Evolutionary conservation across 2,888 invertebrate genomes (phyloP).

Genomic region (Cerceris ruficornis): DNA sequence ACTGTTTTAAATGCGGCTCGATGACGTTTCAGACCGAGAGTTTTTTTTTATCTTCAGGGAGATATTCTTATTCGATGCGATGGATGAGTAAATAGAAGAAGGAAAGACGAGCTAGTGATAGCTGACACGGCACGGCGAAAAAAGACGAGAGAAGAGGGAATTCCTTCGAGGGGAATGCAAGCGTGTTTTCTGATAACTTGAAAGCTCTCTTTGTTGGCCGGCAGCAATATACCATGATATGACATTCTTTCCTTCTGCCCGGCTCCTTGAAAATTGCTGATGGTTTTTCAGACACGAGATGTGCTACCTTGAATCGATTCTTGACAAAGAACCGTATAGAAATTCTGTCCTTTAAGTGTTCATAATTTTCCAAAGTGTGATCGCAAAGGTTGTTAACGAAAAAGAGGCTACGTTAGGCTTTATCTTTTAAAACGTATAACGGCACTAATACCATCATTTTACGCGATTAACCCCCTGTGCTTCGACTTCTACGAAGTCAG

Average conservation of each 20-base stretch:
- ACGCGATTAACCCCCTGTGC: no score
- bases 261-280: conserved; percentile 34
- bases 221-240: conserved; percentile 53
- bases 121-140: conserved; percentile 18
- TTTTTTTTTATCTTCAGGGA: not conserved
- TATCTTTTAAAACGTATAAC: no score
- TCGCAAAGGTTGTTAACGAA: no score
- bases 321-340: not conserved
- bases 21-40: no score
- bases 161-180: conserved; percentile 48
- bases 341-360: not conserved
- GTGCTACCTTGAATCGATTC: conserved; percentile 26
- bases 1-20: no score
- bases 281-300: conserved; percentile 18
- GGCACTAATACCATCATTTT: no score
- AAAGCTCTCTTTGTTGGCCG: conserved; percentile 52
- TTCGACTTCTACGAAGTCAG: no score
- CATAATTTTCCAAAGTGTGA: not conserved
- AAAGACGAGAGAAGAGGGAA: conserved; percentile 30
- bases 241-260: conserved; percentile 42
- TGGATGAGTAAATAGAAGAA: conserved; percentile 28
- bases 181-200: conserved; percentile 45
- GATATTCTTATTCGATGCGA: conserved; percentile 12
- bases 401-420: no score
- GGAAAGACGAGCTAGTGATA: conserved; percentile 38